phyloP scores from a whole-genome alignment of 1,140 invertebrate genomes.

The Zaprionus lachaisei region DNA sequence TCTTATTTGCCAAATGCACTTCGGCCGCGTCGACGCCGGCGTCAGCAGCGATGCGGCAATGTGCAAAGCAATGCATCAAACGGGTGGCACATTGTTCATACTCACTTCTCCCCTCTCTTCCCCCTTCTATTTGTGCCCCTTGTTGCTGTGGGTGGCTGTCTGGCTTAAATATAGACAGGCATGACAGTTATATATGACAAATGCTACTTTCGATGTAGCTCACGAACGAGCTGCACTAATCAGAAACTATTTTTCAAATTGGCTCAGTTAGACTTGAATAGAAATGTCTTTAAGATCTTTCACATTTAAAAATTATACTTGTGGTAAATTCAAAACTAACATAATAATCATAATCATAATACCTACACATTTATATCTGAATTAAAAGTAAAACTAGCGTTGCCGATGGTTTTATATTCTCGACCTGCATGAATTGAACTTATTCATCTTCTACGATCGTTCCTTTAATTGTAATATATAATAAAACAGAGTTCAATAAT shows the following conservation, averaged over 20 bases:
- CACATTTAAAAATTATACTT: not conserved
- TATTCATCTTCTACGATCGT: no score
- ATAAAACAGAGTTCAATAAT: no score
- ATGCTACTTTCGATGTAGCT: conserved; percentile 27
- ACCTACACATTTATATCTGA: not conserved
- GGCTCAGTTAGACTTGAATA: not conserved
- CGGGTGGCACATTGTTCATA: conserved; percentile 39
- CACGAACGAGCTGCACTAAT: conserved; percentile 15
- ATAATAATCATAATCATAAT: not conserved
- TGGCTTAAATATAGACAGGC: conserved; percentile 63
- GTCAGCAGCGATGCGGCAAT: conserved; percentile 70
- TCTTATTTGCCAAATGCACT: conserved; percentile 83
- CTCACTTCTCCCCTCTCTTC: not conserved
- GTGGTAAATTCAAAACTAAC: not conserved
- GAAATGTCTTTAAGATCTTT: not conserved
- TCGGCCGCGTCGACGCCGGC: conserved; percentile 49
- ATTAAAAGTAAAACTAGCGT: not conserved
- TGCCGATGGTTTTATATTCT: no score
- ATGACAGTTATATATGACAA: conserved; percentile 53
- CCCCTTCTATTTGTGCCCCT: conserved; percentile 7
- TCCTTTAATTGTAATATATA: no score
- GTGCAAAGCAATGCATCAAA: conserved; percentile 75
- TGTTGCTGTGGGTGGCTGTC: conserved; percentile 26
- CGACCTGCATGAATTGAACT: no score
- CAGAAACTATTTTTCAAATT: conserved; percentile 17